Evolutionary conservation across 1,140 invertebrate species (phyloP), one percentile per base, ranked within the genome.

Genomic region (Drosophila sechellia): DNA sequence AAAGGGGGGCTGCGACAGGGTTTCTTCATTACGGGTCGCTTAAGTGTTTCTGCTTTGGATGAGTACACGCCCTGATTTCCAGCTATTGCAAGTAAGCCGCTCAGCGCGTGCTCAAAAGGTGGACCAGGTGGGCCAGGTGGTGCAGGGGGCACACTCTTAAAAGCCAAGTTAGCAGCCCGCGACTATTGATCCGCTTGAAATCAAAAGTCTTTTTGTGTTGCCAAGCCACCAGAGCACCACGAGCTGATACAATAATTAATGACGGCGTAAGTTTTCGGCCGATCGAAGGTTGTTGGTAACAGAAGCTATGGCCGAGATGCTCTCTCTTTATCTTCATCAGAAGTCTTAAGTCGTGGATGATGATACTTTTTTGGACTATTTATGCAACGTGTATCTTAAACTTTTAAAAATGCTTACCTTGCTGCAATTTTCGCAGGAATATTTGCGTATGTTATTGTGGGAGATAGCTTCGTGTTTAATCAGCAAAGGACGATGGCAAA

Each of bases 381-480:
- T 13, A 13, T 13, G 13, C 11, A 13, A 37, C 10, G 13, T 34
- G 34, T 34, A 6, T 0, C 34, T 34, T 22, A 22, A 5, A 5
- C 34, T 34, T 42, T 13, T 8, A 17, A 0, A 22, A 22, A 22
- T 22, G 17, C 92, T 93, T 91, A 96, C 96, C 94, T 98, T 98
- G 72, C 96, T 95, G 92, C 98, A 99, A 92, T 98, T 98, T 91
- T 99, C 98, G 93, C 98, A 99, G 25, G 96, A 95, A 92, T 98
- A 99, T 90, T 95, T 96, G 56, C 95, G 93, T 4, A 95, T 94
- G 72, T 96, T 95, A 1, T 96, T 96, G 92, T 97, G 96, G 8
- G 94, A 94, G n/a, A 95, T 92, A 0, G 96, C 95, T 42, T 96
- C 95, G 92, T 99, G 98, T 17, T 96, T 95, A 22, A 97, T 95